Conservation (phyloP, 2,113 vertebrate species). For the Astur gentilis region DNA sequence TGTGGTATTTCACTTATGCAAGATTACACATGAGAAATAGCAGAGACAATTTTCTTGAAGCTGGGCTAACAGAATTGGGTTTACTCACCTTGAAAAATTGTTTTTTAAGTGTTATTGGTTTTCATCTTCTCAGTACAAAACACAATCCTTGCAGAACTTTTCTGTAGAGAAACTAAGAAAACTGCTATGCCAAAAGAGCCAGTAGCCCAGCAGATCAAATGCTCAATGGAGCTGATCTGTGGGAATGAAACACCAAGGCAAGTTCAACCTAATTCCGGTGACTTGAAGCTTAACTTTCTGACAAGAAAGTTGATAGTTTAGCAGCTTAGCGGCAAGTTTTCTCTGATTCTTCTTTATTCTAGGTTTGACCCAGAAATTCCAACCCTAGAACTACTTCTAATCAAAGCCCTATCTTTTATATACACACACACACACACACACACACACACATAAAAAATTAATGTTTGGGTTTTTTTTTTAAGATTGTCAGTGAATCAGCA, state of each 20-base stretch:
- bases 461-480: background rate
- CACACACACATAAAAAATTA: too few species aligned
- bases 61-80: background rate
- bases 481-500: background rate
- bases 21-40: background rate
- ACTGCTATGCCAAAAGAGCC: background rate
- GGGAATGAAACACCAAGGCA: background rate
- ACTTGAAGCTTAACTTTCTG: background rate
- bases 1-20: background rate
- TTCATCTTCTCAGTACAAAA: background rate
- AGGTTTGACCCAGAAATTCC: background rate
- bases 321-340: background rate
- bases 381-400: background rate
- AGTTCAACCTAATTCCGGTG: background rate
- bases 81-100: background rate
- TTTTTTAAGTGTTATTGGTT: background rate
- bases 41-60: background rate
- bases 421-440: too few species aligned
- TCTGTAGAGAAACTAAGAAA: background rate
- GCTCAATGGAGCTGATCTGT: background rate
- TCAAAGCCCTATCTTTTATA: background rate
- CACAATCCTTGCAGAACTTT: background rate
- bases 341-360: background rate
- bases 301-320: background rate
- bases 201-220: background rate